A percentile compares a stretch with the other conserved stretches of the same genome.
Evolutionary conservation across 2,797 vertebrate species (phyloP).

Genomic region (Sparidentex hasta): DNA sequence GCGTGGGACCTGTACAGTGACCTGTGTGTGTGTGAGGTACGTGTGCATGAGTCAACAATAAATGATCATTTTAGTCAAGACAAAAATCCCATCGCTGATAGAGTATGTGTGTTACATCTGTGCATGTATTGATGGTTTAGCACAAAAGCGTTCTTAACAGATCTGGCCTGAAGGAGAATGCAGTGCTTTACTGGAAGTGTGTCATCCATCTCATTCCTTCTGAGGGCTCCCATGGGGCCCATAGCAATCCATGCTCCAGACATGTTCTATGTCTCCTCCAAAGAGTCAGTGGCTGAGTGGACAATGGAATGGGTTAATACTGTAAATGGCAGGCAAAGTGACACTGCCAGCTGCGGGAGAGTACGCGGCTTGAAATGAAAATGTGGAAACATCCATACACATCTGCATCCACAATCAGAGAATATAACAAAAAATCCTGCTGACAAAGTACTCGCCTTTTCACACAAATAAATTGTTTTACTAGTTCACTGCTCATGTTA

Average conservation of each 20-base stretch:
- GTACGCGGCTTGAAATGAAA: conserved; percentile 35
- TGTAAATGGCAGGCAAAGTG: conserved; percentile 44
- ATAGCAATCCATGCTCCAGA: conserved; percentile 63
- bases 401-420: conserved; percentile 11
- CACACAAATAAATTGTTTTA: conserved; percentile 32
- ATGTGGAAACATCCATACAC: conserved; percentile 16
- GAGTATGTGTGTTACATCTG: conserved; percentile 52
- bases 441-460: conserved; percentile 32
- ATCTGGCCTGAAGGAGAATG: conserved; percentile 56
- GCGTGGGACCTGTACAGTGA: conserved; percentile 36
- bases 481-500: conserved; percentile 32
- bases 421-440: conserved; percentile 11
- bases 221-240: conserved; percentile 66
- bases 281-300: conserved; percentile 40
- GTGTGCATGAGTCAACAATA: conserved; percentile 11
- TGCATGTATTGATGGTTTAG: conserved; percentile 64
- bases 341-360: conserved; percentile 34
- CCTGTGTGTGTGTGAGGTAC: conserved; percentile 24
- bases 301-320: conserved; percentile 64
- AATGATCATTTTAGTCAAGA: conserved; percentile 46
- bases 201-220: conserved; percentile 74
- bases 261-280: conserved; percentile 59
- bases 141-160: conserved; percentile 65
- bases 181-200: conserved; percentile 68
- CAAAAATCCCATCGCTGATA: conserved; percentile 42